A percentile compares a stretch with the other conserved stretches of the same genome.
Evolutionary conservation across 2,888 invertebrate genomes (phyloP).

Genomic region (Trileptium ribeirensis): DNA sequence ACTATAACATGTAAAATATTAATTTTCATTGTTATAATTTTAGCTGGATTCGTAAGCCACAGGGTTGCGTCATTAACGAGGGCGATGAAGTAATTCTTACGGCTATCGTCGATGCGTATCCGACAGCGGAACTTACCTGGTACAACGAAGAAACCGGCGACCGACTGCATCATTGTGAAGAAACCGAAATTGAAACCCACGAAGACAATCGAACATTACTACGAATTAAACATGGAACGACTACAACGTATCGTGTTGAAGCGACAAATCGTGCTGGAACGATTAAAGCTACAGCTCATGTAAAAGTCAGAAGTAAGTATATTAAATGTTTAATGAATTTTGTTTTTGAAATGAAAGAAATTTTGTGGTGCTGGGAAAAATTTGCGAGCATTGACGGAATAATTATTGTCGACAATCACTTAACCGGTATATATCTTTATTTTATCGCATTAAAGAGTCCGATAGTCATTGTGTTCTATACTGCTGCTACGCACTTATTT

Average conservation of each 20-base stretch:
- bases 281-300: neutral
- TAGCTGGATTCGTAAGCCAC: too few relatives aligned
- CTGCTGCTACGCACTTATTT: too few relatives aligned
- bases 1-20: too few relatives aligned
- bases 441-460: too few relatives aligned
- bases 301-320: neutral
- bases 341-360: too few relatives aligned
- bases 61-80: neutral
- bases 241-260: neutral
- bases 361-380: too few relatives aligned
- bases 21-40: too few relatives aligned
- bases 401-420: too few relatives aligned
- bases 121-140: neutral
- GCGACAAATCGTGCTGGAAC: neutral
- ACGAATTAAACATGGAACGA: neutral
- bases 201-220: neutral
- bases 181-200: neutral
- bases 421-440: too few relatives aligned
- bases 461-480: too few relatives aligned
- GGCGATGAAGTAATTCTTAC: neutral
- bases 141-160: neutral
- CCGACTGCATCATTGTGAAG: neutral
- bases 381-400: too few relatives aligned
- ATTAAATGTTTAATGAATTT: too few relatives aligned
- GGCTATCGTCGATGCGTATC: neutral